These are phyloP conservation scores for Brachionus koreanus DNA, from an alignment of 1,140 invertebrate species.

Conservation along the genomic window DNA sequence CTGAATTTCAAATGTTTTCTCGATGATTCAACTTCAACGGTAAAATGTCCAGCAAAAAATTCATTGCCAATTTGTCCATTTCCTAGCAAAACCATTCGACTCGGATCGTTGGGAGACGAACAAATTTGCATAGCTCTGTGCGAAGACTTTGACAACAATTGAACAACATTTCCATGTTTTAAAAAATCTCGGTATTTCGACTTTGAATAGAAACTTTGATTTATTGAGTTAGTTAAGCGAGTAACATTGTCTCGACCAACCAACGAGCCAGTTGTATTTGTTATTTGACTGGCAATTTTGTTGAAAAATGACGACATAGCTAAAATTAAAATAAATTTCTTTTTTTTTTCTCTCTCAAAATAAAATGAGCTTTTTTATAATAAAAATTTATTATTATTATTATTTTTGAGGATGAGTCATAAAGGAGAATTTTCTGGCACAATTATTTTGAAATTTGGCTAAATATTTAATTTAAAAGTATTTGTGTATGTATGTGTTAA, in stretches of 20 bases:
- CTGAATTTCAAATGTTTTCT: constrained; percentile 37
- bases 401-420: not conserved
- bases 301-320: constrained; percentile 38
- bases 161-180: constrained; percentile 17
- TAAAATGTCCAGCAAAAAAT: not conserved
- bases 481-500: not conserved
- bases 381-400: not conserved
- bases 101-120: constrained; percentile 8
- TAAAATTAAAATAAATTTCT: not conserved
- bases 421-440: not conserved
- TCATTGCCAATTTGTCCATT: constrained; percentile 37
- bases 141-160: constrained; percentile 1
- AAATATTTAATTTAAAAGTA: too few species aligned
- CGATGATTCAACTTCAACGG: not conserved
- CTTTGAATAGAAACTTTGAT: not conserved
- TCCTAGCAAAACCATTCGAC: constrained; percentile 5
- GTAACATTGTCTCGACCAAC: constrained; percentile 24
- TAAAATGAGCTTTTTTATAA: not conserved
- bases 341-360: not conserved
- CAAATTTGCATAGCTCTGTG: constrained; percentile 24
- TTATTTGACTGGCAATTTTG: constrained; percentile 27
- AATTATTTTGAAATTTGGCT: not conserved
- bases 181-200: constrained; percentile 40
- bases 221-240: constrained; percentile 10
- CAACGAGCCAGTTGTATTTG: not conserved